These are phyloP conservation scores for Acanthococcus lagerstroemiae DNA, from an alignment of 2,888 invertebrate genomes.

Conservation along the genomic window DNA sequence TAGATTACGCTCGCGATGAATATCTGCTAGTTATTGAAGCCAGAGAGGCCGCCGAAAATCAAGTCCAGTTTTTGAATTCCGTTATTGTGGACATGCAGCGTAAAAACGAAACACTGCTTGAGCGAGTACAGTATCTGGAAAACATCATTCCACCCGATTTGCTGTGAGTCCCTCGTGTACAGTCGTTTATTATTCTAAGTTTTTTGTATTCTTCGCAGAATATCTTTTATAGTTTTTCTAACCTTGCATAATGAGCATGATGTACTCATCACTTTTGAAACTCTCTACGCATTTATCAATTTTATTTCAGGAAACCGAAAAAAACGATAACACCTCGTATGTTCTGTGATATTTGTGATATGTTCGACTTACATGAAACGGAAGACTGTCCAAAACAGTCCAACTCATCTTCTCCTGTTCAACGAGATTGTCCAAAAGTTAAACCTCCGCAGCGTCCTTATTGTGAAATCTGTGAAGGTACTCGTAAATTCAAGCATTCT, in stretches of 20 bases:
- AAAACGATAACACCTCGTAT: conserved; percentile 58
- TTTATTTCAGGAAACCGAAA: conserved; percentile 35
- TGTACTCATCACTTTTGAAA: no score
- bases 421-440: conserved; percentile 29
- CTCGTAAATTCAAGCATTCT: no score
- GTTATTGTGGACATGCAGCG: conserved; percentile 93
- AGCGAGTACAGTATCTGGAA: conserved; percentile 69
- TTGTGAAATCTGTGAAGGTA: conserved; percentile 89
- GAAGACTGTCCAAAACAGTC: conserved; percentile 90
- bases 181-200: no score
- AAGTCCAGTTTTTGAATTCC: conserved; percentile 85
- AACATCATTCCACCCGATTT: conserved; percentile 48
- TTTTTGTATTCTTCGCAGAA: no score
- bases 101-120: conserved; percentile 59
- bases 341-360: conserved; percentile 96
- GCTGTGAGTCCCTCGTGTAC: conserved; percentile 4
- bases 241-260: no score
- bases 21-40: conserved; percentile 53
- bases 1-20: conserved; percentile 43
- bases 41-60: conserved; percentile 52
- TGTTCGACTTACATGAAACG: conserved; percentile 92
- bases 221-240: no score
- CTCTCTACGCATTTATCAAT: background rate
- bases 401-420: conserved; percentile 44
- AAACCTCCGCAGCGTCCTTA: conserved; percentile 53